Base-by-base conservation (phyloP, 2,113 vertebrate genomes). In the Pionites leucogaster region DNA sequence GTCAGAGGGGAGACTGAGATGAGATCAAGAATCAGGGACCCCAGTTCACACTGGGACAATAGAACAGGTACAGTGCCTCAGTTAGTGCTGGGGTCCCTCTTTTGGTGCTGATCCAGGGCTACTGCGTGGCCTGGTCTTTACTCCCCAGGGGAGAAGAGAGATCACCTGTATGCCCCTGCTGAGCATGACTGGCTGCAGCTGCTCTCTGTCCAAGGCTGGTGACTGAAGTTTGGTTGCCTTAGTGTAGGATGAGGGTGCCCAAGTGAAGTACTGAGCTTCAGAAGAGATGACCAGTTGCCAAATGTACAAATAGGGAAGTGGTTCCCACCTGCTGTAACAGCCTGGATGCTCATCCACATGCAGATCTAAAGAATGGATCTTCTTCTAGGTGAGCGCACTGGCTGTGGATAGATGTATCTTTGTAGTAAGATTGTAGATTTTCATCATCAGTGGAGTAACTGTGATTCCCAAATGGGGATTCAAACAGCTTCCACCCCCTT, bases 251-350 rank as follows among this genome's bases (percentile, higher is more conserved):
- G 68, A 59, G 19, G 39, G 11, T 78, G 55, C 23, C 37, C 22
- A 74, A 0, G 3, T 2, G 0, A 8, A 78, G 39, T 81, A 11
- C n/a, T 18, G 33, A 37, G 42, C 62, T 41, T 35, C 70, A 37
- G 55, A 29, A 22, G 19, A 68, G 17, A 15, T 7, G 25, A 42
- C 39, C 59, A 53, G 46, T 6, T n/a, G 64, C 68, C 44, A 24
- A 9, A 23, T 4, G 27, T 0, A 7, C 0, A 0, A 0, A 10
- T 8, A 25, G 35, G 33, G 17, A 55, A 47, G 35, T 6, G 10
- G 17, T 42, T 23, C 42, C 6, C 7, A 5, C 44, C 20, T 52
- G 16, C n/a, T 57, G 24, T 69, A 8, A 1, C 5, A 13, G 31
- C 29, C 59, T 63, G 37, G 28, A 7, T 35, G 35, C 10, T 9